These are phyloP conservation scores for Hystrix brachyura DNA, from an alignment of 2,113 vertebrate genomes.

Conservation along the genomic window DNA sequence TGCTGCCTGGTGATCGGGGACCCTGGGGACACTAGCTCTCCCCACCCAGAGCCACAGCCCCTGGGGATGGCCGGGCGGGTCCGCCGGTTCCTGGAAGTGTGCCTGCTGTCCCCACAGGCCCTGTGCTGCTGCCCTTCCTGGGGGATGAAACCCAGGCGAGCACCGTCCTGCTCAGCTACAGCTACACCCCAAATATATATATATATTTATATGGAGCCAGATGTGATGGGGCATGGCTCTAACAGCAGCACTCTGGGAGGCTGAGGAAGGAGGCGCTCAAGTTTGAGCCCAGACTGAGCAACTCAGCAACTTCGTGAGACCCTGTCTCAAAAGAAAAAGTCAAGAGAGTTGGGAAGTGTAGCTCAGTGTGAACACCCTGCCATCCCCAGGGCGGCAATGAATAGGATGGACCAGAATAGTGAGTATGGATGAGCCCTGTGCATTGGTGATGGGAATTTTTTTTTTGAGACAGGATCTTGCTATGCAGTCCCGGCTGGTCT, in stretches of 20 bases:
- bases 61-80: rapidly evolving
- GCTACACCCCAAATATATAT: background rate
- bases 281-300: background rate
- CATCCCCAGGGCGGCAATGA: background rate
- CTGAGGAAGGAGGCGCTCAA: background rate
- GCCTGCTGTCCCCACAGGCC: background rate
- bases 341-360: background rate
- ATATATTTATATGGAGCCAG: too few relatives aligned
- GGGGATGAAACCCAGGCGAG: background rate
- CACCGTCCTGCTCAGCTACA: too few relatives aligned
- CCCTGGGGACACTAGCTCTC: background rate
- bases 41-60: background rate
- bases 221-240: background rate
- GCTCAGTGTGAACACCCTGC: background rate
- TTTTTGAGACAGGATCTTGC: background rate
- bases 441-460: background rate
- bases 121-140: background rate
- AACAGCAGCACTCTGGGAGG: background rate
- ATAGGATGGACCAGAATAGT: background rate
- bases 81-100: background rate
- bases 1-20: background rate
- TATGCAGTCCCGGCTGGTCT: background rate
- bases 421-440: background rate
- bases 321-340: background rate
- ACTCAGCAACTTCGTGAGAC: background rate